Percentiles rank a stretch among this genome's conserved stretches.
Evolutionary conservation across 2,113 vertebrate species (phyloP).

Genomic region (Quiscalus mexicanus): DNA sequence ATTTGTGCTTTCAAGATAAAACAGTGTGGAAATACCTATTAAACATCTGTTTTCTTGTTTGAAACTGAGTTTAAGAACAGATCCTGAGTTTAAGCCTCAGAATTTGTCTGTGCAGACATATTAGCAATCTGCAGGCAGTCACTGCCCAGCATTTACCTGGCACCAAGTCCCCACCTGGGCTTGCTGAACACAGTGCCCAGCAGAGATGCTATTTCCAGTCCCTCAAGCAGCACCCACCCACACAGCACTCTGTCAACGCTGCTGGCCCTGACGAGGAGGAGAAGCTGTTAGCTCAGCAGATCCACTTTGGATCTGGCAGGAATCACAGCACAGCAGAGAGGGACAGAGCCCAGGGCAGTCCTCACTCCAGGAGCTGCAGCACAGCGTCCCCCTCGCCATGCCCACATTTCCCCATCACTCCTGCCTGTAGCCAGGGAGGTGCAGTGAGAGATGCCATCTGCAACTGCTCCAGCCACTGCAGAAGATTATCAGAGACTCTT

Average conservation of each 20-base stretch:
- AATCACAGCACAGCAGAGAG: neutral
- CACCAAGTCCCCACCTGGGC: neutral
- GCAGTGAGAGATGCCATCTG: neutral
- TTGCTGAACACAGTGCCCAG: neutral
- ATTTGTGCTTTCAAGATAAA: neutral
- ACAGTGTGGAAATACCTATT: neutral
- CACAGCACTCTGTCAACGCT: neutral
- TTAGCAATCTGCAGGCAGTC: neutral
- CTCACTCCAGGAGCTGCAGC: neutral
- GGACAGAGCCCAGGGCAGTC: neutral
- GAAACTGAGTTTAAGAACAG: neutral
- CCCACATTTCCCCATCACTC: fast-evolving
- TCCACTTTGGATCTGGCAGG: neutral
- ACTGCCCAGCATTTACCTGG: neutral
- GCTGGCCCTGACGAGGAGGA: neutral
- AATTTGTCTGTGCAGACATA: neutral
- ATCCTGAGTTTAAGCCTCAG: neutral
- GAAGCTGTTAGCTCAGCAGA: neutral
- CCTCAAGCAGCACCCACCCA: neutral
- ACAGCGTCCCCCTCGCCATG: neutral
- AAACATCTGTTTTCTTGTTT: neutral
- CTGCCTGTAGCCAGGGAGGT: neutral
- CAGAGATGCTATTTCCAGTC: conserved; percentile 4
- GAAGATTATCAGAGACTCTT: neutral
- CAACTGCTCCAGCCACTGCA: neutral